A percentile compares a stretch with the other conserved stretches of the same genome.
Evolutionary conservation across 2,113 vertebrate genomes (phyloP).

Genomic region (Thunnus maccoyii): DNA sequence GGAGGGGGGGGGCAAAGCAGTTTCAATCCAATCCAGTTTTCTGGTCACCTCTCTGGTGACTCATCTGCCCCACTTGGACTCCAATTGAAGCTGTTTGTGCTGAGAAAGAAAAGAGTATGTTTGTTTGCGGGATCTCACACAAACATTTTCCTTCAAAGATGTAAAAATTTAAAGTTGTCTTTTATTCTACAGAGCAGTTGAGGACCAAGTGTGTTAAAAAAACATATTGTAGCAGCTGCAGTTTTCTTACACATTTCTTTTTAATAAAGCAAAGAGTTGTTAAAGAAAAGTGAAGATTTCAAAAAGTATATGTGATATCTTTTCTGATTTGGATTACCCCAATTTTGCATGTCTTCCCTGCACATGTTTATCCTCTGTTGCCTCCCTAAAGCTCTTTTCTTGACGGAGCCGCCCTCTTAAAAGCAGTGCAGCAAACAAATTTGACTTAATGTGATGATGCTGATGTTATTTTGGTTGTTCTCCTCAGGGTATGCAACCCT

Average conservation of each 20-base stretch:
- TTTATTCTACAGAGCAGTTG: neutral
- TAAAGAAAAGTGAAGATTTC: too few species aligned
- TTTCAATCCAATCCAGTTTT: conserved; percentile 13
- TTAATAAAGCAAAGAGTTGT: too few species aligned
- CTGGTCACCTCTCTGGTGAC: conserved; percentile 15
- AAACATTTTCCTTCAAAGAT: too few species aligned
- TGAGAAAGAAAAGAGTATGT: neutral
- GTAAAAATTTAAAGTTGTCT: neutral
- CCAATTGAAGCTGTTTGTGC: neutral
- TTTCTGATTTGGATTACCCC: too few species aligned
- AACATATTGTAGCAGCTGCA: too few species aligned
- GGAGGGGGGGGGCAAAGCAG: neutral
- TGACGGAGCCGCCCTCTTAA: neutral
- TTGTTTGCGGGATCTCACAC: neutral
- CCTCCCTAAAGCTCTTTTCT: neutral
- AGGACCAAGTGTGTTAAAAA: too few species aligned
- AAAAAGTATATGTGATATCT: too few species aligned
- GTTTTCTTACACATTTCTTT: too few species aligned
- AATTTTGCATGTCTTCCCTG: neutral
- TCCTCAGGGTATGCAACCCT: conserved; percentile 28
- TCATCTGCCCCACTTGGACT: conserved; percentile 10
- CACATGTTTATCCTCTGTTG: accelerated
- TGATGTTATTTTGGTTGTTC: conserved; percentile 42
- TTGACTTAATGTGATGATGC: conserved; percentile 19
- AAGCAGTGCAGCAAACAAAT: neutral